Conservation (phyloP, 2,113 vertebrate genomes). For the Bothrops jararaca region DNA sequence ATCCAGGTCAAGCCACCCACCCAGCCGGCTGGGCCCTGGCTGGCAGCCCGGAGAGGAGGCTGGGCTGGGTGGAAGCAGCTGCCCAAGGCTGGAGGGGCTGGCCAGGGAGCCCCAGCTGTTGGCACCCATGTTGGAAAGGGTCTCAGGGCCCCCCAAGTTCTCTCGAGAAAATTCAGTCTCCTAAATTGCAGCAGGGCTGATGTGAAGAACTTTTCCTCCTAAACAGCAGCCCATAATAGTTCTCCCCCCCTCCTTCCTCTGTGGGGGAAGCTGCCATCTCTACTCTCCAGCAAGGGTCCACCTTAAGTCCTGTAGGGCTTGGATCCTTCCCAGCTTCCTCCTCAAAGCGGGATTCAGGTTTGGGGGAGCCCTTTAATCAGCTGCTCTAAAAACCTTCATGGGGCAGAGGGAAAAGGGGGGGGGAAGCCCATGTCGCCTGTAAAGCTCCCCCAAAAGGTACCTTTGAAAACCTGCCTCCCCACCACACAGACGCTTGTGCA, state of each 20-base stretch:
- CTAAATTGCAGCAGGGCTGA: not conserved
- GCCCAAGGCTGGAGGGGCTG: not conserved
- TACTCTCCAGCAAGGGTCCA: not conserved
- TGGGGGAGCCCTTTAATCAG: too few species aligned
- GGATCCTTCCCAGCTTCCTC: not conserved
- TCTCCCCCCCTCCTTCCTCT: too few species aligned
- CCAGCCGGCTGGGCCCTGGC: not conserved
- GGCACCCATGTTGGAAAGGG: not conserved
- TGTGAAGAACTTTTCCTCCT: not conserved
- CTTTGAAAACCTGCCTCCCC: not conserved
- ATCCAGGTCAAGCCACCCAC: constrained; percentile 60
- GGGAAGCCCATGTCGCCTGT: not conserved
- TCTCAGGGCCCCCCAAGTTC: not conserved
- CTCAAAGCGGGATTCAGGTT: not conserved
- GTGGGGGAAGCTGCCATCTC: not conserved
- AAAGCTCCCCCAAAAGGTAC: not conserved
- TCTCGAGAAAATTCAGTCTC: not conserved
- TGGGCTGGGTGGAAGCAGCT: not conserved
- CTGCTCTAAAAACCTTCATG: too few species aligned
- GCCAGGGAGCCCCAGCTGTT: not conserved
- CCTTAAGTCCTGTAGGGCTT: not conserved
- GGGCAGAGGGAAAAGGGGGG: not conserved
- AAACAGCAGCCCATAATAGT: not conserved
- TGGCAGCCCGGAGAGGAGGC: not conserved
- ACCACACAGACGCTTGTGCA: not conserved